Base-by-base conservation (phyloP, 2,888 invertebrate species). In the Pristionchus arcanus region DNA sequence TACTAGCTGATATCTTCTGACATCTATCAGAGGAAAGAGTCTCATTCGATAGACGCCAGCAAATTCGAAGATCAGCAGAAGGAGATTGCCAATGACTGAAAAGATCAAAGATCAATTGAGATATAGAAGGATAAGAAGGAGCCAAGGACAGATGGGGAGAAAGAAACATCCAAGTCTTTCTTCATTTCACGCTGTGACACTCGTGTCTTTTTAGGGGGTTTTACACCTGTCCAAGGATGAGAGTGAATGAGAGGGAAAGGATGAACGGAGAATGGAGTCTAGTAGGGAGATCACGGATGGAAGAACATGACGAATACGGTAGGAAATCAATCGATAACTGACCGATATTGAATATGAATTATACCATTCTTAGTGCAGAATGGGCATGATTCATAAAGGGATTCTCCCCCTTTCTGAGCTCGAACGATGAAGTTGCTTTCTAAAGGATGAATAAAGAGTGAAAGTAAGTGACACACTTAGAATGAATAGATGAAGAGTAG, bases 21-120 rank as follows among this genome's bases (percentile, higher is more conserved):
- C 92, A 92, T 86, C 91, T 91, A 63, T 91, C 92, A 3, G 87
- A 66, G 16, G 83, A 86, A 37, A 90, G 90, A 55, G 89, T 90
- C 42, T 91, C 91, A 63, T 92, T 91, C 31, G 90, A 91, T 59
- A 84, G 37, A 28, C 90, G 90, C 92, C 92, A 93, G 77, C 93
- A 93, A 11, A 93, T 84, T 42, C 90, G 90, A 25, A 92, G 90
- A 87, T 90, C 90, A 9, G 93, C 92, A 19, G 92, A 91, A 7
- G 93, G 92, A 90, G 91, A 91, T 89, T 93, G 93, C 93, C 93
- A 93, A 77, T 93, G 92, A 87, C 93, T 93, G 90, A 49, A 92
- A 55, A 66, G 88, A 81, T 81, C 49, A 81, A 81, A 85, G 85
- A 85, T 59, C 66, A 63, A 85, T n/a, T n/a, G 16, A 4, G 42